Conservation (phyloP, 1,140 invertebrate genomes). For the Proales similis region DNA sequence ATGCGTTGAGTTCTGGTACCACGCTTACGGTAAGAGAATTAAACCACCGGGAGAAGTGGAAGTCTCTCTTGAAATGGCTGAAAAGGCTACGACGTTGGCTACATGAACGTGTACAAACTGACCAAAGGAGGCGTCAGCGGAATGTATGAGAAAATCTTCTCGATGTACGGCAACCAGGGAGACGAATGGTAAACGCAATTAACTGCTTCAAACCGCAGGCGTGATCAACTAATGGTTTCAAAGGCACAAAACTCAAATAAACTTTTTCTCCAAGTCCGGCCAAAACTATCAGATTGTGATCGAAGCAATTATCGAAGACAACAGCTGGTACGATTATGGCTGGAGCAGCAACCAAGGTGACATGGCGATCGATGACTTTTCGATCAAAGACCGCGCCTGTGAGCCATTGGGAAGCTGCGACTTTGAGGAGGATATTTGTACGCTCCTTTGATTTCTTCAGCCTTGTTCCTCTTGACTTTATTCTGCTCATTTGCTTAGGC, state of each 20-base stretch:
- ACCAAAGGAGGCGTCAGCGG: constrained; percentile 39
- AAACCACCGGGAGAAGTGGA: too few relatives aligned
- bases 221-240: too few relatives aligned
- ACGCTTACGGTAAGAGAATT: constrained; percentile 67
- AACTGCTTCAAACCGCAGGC: too few relatives aligned
- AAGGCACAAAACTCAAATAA: constrained; percentile 41
- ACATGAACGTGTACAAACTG: constrained; percentile 41
- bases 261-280: constrained; percentile 30
- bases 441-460: too few relatives aligned
- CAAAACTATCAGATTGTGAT: constrained; percentile 26
- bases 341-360: constrained; percentile 40
- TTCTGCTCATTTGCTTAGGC: too few relatives aligned
- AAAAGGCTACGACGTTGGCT: constrained; percentile 42
- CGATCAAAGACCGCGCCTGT: constrained; percentile 30
- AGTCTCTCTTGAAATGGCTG: too few relatives aligned
- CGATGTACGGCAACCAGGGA: constrained; percentile 41
- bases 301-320: constrained; percentile 40
- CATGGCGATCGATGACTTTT: constrained; percentile 47
- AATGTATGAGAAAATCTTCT: constrained; percentile 40
- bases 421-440: constrained; percentile 42
- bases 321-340: constrained; percentile 39
- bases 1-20: constrained; percentile 61
- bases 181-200: too few relatives aligned
- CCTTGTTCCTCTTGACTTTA: too few relatives aligned
- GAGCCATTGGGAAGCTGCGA: constrained; percentile 39